Evolutionary conservation across 2,888 invertebrate genomes (phyloP).

Genomic region (Cantharis rufa): DNA sequence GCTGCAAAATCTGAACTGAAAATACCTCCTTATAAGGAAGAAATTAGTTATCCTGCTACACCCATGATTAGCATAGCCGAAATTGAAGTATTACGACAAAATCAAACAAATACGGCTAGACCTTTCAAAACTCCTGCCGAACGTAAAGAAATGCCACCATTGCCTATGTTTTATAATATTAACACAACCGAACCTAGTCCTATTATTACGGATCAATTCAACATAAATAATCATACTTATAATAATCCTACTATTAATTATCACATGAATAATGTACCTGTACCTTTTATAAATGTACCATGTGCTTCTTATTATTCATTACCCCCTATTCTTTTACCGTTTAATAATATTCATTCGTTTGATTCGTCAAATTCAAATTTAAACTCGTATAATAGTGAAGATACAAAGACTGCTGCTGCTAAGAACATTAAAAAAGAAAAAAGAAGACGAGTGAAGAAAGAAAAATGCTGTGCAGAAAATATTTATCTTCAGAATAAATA

Average conservation of each 20-base stretch:
- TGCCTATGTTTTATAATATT: slow-evolving; percentile 34
- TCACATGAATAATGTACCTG: slow-evolving; percentile 44
- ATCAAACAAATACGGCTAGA: slow-evolving; percentile 26
- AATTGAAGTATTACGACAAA: slow-evolving; percentile 43
- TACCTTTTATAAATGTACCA: slow-evolving; percentile 37
- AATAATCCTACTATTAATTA: slow-evolving; percentile 50
- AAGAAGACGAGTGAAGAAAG: slow-evolving; percentile 4
- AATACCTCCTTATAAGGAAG: slow-evolving; percentile 31
- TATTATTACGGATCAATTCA: slow-evolving; percentile 45
- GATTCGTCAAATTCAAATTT: background rate
- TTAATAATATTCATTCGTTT: slow-evolving; percentile 32
- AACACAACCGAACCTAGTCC: slow-evolving; percentile 35
- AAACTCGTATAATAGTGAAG: background rate
- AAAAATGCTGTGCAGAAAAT: slow-evolving; percentile 2
- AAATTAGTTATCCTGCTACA: slow-evolving; percentile 52
- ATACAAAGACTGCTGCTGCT: background rate
- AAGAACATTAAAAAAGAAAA: slow-evolving; percentile 4
- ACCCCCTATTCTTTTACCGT: slow-evolving; percentile 36
- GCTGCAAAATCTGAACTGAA: slow-evolving; percentile 32
- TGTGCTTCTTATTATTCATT: slow-evolving; percentile 37
- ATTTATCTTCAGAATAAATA: slow-evolving; percentile 1
- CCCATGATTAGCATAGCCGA: slow-evolving; percentile 54
- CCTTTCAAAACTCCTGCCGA: slow-evolving; percentile 51
- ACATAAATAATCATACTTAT: slow-evolving; percentile 47
- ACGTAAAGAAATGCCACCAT: slow-evolving; percentile 50